Evolutionary conservation across 2,888 invertebrate genomes (phyloP).

Genomic region (Acleris holmiana): DNA sequence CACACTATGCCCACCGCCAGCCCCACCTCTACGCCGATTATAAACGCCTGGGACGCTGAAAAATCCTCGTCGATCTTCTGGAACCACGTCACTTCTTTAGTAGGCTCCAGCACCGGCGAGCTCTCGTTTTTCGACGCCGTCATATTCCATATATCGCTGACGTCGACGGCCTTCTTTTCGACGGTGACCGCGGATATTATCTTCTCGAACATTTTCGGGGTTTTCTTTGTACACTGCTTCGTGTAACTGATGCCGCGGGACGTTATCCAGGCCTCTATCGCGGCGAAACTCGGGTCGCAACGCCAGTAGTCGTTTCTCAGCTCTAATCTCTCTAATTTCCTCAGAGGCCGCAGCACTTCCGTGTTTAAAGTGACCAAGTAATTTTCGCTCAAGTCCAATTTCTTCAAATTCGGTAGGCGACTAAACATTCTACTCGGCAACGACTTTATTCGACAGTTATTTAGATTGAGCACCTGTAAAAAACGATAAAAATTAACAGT

Average conservation of each 20-base stretch:
- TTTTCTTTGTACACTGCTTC: conserved; percentile 70
- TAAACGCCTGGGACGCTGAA: conserved; percentile 72
- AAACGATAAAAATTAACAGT: background rate
- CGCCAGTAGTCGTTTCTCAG: conserved; percentile 83
- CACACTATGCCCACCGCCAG: conserved; percentile 71
- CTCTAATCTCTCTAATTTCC: conserved; percentile 77
- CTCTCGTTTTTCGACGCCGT: conserved; percentile 53
- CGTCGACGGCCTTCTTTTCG: conserved; percentile 66
- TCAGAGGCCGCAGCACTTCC: conserved; percentile 75
- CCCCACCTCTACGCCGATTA: conserved; percentile 74
- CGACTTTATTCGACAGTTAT: conserved; percentile 84
- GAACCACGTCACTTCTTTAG: conserved; percentile 60
- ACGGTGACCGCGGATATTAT: conserved; percentile 78
- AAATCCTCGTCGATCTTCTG: conserved; percentile 73
- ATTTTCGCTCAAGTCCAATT: conserved; percentile 86
- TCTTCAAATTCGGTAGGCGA: conserved; percentile 81
- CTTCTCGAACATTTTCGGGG: conserved; percentile 82
- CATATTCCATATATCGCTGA: conserved; percentile 73
- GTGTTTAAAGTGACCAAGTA: conserved; percentile 81
- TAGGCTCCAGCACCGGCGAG: conserved; percentile 42
- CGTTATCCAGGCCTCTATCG: conserved; percentile 70
- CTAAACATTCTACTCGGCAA: conserved; percentile 79
- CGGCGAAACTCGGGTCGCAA: conserved; percentile 77
- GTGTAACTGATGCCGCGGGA: conserved; percentile 70
- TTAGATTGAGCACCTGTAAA: conserved; percentile 83